phyloP scores from a whole-genome alignment of 2,113 vertebrate species.

The Pogonocichla stellata region DNA sequence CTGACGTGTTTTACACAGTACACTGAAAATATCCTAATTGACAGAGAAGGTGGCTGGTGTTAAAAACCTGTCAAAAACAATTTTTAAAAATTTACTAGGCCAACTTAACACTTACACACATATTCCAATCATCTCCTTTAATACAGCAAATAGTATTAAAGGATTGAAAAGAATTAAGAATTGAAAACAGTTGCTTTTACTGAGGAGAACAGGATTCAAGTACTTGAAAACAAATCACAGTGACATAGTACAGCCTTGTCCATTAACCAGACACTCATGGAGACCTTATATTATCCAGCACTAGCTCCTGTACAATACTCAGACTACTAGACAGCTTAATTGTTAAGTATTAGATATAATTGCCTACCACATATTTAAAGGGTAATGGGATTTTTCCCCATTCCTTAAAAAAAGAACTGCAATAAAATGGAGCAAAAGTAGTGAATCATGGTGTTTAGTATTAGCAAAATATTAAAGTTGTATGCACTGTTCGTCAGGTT shows the following conservation, averaged over 20 bases:
- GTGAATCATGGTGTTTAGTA: neutral
- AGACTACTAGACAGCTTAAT: neutral
- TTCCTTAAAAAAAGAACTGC: neutral
- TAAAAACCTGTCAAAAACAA: neutral
- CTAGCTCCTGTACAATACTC: neutral
- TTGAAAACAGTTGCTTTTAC: neutral
- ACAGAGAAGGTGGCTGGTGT: neutral
- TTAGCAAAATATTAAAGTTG: neutral
- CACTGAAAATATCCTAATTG: neutral
- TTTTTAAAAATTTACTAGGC: neutral
- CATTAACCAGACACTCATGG: neutral
- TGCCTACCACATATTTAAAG: neutral
- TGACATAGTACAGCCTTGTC: neutral
- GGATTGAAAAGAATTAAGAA: neutral
- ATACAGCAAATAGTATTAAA: neutral
- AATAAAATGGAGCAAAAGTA: neutral
- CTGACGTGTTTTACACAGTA: neutral
- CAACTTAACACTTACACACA: neutral
- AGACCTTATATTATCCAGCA: neutral
- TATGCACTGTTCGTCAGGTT: neutral
- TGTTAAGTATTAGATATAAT: neutral
- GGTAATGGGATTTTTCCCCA: fast-evolving
- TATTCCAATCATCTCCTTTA: neutral
- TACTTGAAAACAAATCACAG: neutral
- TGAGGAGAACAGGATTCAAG: neutral